A percentile compares a stretch with the other conserved stretches of the same genome.
These are phyloP conservation scores for Clavelina lepadiformis DNA, from an alignment of 23 tunicate species.

Conservation along the genomic window DNA sequence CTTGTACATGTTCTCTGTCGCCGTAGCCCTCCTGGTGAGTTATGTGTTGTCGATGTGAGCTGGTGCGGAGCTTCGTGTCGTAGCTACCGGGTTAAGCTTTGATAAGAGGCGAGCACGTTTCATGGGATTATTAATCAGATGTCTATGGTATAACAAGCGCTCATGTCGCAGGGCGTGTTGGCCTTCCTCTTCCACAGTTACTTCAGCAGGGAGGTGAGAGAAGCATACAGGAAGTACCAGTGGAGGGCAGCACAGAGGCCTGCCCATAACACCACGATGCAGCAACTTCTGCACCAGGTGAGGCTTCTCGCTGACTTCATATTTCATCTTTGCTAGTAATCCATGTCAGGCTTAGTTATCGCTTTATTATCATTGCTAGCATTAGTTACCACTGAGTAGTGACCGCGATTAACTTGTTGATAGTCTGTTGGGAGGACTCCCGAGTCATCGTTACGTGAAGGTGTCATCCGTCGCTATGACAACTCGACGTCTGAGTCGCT, in stretches of 20 bases:
- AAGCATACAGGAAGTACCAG: constrained; percentile 28
- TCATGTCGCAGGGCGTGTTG: constrained; percentile 35
- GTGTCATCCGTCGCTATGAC: constrained; percentile 10
- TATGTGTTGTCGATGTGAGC: too few relatives aligned
- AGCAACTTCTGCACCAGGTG: constrained; percentile 51
- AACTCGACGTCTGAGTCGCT: constrained; percentile 34
- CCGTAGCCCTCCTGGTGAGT: constrained; percentile 43
- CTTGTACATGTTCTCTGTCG: constrained; percentile 49
- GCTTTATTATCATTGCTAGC: background rate
- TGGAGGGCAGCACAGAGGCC: constrained; percentile 21
- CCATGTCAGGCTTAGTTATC: background rate
- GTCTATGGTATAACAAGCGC: too few relatives aligned
- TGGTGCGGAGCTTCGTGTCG: too few relatives aligned
- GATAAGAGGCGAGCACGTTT: too few relatives aligned
- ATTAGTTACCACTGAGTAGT: background rate
- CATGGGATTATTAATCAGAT: too few relatives aligned
- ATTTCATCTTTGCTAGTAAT: background rate
- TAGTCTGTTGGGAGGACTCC: constrained; percentile 37
- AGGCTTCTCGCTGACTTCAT: background rate
- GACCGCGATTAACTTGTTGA: constrained; percentile 1
- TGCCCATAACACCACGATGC: constrained; percentile 51
- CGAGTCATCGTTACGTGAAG: constrained; percentile 46
- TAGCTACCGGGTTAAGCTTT: too few relatives aligned
- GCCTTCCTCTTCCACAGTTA: constrained; percentile 52
- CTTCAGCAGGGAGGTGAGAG: constrained; percentile 49